Conservation (phyloP, 2,888 invertebrate genomes). For the Acrobasis consociella region DNA sequence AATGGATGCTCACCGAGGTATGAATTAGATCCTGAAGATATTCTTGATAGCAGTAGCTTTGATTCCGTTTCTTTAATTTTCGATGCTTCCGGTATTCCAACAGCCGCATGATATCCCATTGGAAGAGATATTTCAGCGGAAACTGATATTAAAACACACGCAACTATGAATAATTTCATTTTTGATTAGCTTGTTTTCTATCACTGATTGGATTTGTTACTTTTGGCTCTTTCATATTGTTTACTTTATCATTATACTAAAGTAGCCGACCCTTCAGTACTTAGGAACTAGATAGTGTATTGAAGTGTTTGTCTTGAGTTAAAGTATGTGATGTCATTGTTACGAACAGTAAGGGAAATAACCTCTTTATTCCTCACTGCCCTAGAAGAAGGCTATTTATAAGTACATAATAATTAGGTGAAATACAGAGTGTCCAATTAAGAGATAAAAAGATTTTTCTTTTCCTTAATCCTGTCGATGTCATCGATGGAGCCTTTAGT, state of each 20-base stretch:
- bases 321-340: neutral
- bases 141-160: constrained; percentile 30
- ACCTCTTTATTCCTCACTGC: neutral
- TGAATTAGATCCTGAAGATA: neutral
- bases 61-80: neutral
- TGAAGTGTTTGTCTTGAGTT: neutral
- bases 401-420: no score
- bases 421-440: no score
- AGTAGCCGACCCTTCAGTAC: neutral
- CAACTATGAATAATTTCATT: neutral
- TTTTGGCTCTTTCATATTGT: neutral
- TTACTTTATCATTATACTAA: neutral
- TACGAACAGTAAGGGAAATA: neutral
- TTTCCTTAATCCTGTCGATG: no score
- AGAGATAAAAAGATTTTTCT: no score
- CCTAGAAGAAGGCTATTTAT: no score
- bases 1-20: neutral
- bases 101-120: constrained; percentile 18
- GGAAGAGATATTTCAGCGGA: constrained; percentile 30
- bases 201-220: neutral
- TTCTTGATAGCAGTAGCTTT: neutral
- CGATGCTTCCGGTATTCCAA: neutral
- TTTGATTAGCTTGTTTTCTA: neutral
- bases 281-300: neutral
- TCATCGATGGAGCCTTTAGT: no score